These are phyloP conservation scores for Drosophila hawaiiensis DNA, from an alignment of 2,888 invertebrate species.

Conservation along the genomic window DNA sequence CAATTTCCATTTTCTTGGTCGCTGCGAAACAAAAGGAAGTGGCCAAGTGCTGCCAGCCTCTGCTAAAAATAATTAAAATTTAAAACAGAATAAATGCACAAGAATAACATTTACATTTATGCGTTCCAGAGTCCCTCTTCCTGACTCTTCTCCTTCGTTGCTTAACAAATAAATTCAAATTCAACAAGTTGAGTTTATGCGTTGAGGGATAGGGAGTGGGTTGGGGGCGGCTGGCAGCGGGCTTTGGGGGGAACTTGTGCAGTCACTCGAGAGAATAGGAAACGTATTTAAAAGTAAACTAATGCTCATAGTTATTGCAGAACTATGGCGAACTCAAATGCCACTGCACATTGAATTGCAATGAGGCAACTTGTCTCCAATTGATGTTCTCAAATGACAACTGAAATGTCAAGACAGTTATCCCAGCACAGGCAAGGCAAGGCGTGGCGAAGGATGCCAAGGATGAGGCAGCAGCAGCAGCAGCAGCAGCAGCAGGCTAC, in stretches of 20 bases:
- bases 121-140: slow-evolving; percentile 40
- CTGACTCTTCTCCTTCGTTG: slow-evolving; percentile 11
- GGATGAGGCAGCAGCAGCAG: slow-evolving; percentile 21
- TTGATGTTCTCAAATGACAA: slow-evolving; percentile 34
- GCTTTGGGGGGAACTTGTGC: not conserved
- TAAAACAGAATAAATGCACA: slow-evolving; percentile 74
- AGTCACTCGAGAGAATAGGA: slow-evolving; percentile 52
- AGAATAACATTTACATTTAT: slow-evolving; percentile 74
- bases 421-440: not conserved
- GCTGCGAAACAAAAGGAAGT: slow-evolving; percentile 25
- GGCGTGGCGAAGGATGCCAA: too few species aligned
- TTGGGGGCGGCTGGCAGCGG: not conserved
- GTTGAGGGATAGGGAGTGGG: not conserved
- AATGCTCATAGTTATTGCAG: slow-evolving; percentile 69
- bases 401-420: slow-evolving; percentile 37
- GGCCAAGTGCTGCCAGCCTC: slow-evolving; percentile 38
- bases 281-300: slow-evolving; percentile 74
- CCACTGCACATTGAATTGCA: slow-evolving; percentile 71
- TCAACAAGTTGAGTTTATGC: slow-evolving; percentile 60
- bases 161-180: slow-evolving; percentile 63
- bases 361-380: slow-evolving; percentile 46
- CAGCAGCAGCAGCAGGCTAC: slow-evolving; percentile 8
- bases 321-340: slow-evolving; percentile 61
- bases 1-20: slow-evolving; percentile 49
- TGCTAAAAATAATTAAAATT: slow-evolving; percentile 72